These are phyloP conservation scores for Castor canadensis DNA, from an alignment of 2,113 vertebrate genomes.

Conservation along the genomic window DNA sequence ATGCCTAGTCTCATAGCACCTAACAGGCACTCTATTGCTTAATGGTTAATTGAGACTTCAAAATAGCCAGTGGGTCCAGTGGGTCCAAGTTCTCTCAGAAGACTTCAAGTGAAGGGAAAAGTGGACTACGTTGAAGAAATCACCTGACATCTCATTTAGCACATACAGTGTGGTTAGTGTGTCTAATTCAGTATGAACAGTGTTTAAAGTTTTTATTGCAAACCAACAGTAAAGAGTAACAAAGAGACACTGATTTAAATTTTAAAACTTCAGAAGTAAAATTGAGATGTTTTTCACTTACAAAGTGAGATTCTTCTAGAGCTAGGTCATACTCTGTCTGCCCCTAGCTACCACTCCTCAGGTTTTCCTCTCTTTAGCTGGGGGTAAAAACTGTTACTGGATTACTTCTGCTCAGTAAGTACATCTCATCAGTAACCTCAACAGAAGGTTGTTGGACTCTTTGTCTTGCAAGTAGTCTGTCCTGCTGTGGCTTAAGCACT, in stretches of 20 bases:
- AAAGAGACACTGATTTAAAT: neutral
- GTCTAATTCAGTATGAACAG: neutral
- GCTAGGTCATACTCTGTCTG: neutral
- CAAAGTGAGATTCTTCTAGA: neutral
- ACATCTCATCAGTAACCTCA: neutral
- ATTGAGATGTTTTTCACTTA: neutral
- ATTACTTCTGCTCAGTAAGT: neutral
- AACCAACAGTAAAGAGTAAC: neutral
- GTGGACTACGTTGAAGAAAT: neutral
- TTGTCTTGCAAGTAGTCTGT: neutral
- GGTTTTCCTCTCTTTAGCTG: neutral
- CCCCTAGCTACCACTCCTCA: neutral
- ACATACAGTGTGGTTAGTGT: neutral
- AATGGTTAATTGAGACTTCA: neutral
- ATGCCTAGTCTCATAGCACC: neutral
- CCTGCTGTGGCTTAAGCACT: neutral
- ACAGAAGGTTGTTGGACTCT: neutral
- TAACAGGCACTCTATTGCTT: neutral
- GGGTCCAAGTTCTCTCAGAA: neutral
- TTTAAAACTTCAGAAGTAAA: neutral
- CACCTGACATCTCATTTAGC: neutral
- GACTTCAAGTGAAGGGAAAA: neutral
- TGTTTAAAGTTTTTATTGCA: neutral
- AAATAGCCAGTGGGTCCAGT: neutral
- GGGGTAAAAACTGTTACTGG: neutral